Percentiles rank a stretch among this genome's conserved stretches.
Evolutionary conservation across 2,888 invertebrate species (phyloP).

Genomic region (Cynaeus angustus): DNA sequence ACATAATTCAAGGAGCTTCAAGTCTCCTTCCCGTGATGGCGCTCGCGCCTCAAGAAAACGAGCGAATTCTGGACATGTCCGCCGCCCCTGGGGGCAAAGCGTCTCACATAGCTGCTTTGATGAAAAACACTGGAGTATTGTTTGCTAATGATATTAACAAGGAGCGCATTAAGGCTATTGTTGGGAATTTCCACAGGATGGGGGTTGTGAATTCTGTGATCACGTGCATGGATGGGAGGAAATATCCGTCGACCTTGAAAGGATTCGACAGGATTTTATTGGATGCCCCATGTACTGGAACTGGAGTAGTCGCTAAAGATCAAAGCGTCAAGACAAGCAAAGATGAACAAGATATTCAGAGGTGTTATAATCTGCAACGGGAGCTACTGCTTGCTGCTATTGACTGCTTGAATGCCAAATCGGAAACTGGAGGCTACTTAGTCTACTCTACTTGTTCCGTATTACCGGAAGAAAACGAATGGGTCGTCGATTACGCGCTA

Average conservation of each 20-base stretch:
- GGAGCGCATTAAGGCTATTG: conserved; percentile 91
- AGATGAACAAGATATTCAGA: conserved; percentile 90
- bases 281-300: conserved; percentile 99
- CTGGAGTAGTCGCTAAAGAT: conserved; percentile 98
- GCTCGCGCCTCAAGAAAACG: conserved; percentile 96
- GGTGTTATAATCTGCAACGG: conserved; percentile 94
- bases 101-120: conserved; percentile 96
- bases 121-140: conserved; percentile 98
- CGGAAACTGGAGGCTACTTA: conserved; percentile 93
- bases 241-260: conserved; percentile 85
- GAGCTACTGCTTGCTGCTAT: conserved; percentile 96
- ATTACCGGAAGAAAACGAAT: conserved; percentile 98
- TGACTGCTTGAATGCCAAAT: conserved; percentile 94
- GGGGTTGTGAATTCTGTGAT: conserved; percentile 96
- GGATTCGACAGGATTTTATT: conserved; percentile 96
- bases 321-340: conserved; percentile 95
- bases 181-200: conserved; percentile 97
- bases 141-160: conserved; percentile 97
- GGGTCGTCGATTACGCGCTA: conserved; percentile 96
- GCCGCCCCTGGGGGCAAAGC: conserved; percentile 99
- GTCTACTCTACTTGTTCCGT: conserved; percentile 99
- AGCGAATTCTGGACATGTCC: conserved; percentile 96
- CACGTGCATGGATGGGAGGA: conserved; percentile 91
- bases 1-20: conserved; percentile 96
- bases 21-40: conserved; percentile 99